Percentiles rank a stretch among this genome's conserved stretches.
These are phyloP conservation scores for Pachyramphus minor DNA, from an alignment of 2,113 vertebrate species.

Conservation along the genomic window DNA sequence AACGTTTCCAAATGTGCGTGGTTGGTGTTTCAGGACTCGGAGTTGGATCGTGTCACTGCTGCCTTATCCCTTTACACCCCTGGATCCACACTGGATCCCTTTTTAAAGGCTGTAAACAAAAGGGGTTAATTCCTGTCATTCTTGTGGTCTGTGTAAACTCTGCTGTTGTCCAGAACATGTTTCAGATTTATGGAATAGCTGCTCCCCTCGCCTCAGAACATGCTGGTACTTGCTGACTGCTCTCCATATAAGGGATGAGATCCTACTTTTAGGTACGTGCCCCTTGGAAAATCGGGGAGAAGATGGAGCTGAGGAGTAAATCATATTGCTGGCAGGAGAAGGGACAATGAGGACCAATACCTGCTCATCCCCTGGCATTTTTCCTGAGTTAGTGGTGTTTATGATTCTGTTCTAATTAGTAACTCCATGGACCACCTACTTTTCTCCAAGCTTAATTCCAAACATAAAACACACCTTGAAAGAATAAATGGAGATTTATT, in stretches of 20 bases:
- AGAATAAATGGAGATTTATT: neutral
- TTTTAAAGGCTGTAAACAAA: neutral
- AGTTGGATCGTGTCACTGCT: neutral
- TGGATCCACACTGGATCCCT: neutral
- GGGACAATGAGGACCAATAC: neutral
- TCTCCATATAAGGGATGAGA: slow-evolving; percentile 41
- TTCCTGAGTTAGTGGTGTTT: neutral
- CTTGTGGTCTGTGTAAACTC: slow-evolving; percentile 31
- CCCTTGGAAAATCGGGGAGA: neutral
- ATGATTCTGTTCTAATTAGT: neutral
- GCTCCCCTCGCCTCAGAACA: neutral
- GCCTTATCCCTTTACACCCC: accelerated
- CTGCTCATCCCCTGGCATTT: neutral
- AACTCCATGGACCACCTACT: neutral
- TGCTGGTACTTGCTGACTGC: slow-evolving; percentile 20
- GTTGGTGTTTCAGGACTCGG: neutral
- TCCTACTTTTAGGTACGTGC: neutral
- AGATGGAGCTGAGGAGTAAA: neutral
- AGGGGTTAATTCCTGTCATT: slow-evolving; percentile 47
- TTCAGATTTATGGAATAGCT: slow-evolving; percentile 48
- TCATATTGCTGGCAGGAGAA: neutral
- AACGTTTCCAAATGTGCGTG: neutral
- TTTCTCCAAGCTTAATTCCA: neutral
- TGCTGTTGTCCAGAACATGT: slow-evolving; percentile 7
- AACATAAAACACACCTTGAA: neutral